These are phyloP conservation scores for Gouania willdenowi DNA, from an alignment of 2,797 vertebrate genomes.

Conservation along the genomic window DNA sequence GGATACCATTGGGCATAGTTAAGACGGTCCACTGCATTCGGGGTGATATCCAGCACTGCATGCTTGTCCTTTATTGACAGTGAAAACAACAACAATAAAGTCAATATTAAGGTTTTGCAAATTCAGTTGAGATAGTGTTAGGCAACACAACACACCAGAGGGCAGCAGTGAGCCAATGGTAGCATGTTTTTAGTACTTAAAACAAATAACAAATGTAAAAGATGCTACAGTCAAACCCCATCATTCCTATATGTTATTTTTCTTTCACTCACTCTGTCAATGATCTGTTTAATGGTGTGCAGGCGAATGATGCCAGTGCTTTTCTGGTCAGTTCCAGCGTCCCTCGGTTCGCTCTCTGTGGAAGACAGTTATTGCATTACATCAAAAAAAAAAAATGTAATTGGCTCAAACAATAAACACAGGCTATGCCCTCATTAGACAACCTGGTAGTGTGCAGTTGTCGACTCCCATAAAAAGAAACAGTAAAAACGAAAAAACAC, in stretches of 20 bases:
- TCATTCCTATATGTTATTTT: neutral
- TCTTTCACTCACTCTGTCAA: constrained; percentile 85
- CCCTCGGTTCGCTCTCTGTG: constrained; percentile 92
- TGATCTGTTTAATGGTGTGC: constrained; percentile 98
- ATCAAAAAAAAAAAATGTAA: constrained; percentile 28
- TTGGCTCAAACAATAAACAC: constrained; percentile 38
- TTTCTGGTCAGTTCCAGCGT: constrained; percentile 93
- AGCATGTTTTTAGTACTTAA: too few relatives aligned
- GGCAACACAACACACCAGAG: constrained; percentile 38
- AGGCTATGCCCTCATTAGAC: constrained; percentile 52
- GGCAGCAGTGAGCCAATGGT: constrained; percentile 60
- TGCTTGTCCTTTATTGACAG: constrained; percentile 86
- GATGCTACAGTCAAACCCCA: neutral
- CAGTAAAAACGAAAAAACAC: constrained; percentile 35
- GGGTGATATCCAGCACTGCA: constrained; percentile 94
- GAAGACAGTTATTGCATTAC: constrained; percentile 29
- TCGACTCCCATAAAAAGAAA: constrained; percentile 62
- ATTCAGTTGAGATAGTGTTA: too few relatives aligned
- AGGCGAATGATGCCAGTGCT: constrained; percentile 97
- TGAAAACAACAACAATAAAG: neutral
- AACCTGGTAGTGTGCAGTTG: constrained; percentile 57
- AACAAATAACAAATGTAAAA: too few relatives aligned
- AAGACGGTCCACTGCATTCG: constrained; percentile 96
- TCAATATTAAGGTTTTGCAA: too few relatives aligned
- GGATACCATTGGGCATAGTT: constrained; percentile 99